phyloP scores from a whole-genome alignment of 2,113 vertebrate genomes.

The Apteryx owenii region DNA sequence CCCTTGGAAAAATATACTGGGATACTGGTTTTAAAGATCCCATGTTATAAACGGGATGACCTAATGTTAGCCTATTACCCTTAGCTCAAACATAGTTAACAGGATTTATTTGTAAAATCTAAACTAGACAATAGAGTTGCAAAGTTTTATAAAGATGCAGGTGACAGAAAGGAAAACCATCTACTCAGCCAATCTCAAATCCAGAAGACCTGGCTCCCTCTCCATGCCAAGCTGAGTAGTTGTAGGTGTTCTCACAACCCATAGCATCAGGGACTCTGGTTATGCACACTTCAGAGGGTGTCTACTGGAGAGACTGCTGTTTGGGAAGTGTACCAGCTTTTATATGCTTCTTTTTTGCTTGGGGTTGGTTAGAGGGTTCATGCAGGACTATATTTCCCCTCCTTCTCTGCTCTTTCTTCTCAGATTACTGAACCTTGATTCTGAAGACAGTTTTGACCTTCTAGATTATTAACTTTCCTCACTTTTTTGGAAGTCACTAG shows the following conservation, averaged over 20 bases:
- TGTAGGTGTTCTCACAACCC: neutral
- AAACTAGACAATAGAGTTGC: neutral
- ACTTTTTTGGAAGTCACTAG: neutral
- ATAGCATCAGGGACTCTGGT: neutral
- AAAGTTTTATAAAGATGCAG: neutral
- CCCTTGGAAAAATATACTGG: neutral
- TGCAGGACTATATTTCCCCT: accelerated
- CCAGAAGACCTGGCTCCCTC: neutral
- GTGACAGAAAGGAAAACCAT: neutral
- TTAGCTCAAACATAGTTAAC: neutral
- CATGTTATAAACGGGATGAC: neutral
- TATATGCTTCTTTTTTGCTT: neutral
- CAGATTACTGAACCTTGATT: neutral
- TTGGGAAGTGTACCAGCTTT: neutral
- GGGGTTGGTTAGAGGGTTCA: neutral
- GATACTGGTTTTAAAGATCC: neutral
- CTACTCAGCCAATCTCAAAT: neutral
- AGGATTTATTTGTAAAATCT: neutral
- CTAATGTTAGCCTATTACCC: neutral
- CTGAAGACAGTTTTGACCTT: neutral
- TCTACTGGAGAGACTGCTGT: neutral
- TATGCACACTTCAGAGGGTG: neutral
- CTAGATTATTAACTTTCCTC: neutral
- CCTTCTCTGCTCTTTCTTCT: neutral
- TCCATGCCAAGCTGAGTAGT: neutral